Evolutionary conservation across 2,113 vertebrate species (phyloP), one percentile per base, ranked within the genome.

Genomic region (Pollachius pollachius): DNA sequence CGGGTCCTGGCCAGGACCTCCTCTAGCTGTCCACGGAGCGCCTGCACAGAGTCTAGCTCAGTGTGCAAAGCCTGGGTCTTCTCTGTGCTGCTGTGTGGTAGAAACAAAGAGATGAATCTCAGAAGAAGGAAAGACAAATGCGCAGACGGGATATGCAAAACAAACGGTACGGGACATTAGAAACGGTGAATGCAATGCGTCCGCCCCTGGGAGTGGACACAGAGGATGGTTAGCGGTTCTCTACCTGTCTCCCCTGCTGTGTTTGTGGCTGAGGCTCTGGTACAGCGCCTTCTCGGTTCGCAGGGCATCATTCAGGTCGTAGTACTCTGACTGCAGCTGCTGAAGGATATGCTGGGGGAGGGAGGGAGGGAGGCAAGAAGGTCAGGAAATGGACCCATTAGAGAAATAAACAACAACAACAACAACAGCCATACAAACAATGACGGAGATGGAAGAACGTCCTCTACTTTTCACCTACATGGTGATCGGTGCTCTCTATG

Each of bases 221-320:
- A 63, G 18, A 34, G 60, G 15, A 13, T 16, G 16, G 0, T 0
- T 18, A 54, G 16, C 41, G 61, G 7, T n/a, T 30, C 52, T 68
- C 62, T 94, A 98, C 96, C 94, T 92, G 86, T 95, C 93, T 37
- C 89, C 89, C 65, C 87, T 89, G 0, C 76, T 79, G n/a, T 94
- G 93, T 66, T 91, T 89, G 68, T 94, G 93, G 23, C 91, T 87
- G 64, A 98, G 91, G 70, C 90, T 95, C 88, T 94, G 92, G 21
- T 97, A 98, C 52, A 98, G 89, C 54, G 93, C 94, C 82, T 93
- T 94, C 88, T 99, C 97, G 2, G 92, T 87, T 81, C 92, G 94
- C 48, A 98, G 88, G 75, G 95, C 94, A 52, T 96, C 93, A 12
- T 95, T 99, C 64, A 99, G 92, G 54, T 88, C 86, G 78, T 91